A percentile compares a stretch with the other conserved stretches of the same genome.
phyloP scores from a whole-genome alignment of 2,113 vertebrate species.

The Pogonocichla stellata region DNA sequence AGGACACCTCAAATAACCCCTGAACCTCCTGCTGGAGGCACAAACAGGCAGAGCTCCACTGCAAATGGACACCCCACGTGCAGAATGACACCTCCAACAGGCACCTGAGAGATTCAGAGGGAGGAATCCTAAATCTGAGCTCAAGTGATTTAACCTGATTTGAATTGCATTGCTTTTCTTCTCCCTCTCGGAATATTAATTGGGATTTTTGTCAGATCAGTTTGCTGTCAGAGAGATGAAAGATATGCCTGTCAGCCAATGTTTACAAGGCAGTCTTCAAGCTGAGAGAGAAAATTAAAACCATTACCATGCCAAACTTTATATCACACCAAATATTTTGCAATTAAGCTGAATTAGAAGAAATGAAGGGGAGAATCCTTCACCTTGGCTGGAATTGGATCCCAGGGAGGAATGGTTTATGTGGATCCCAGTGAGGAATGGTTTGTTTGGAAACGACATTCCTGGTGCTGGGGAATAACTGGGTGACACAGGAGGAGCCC shows the following conservation, averaged over 20 bases:
- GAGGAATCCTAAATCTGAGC: not conserved
- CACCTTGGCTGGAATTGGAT: not conserved
- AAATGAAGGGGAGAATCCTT: not conserved
- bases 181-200: not conserved
- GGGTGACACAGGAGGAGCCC: not conserved
- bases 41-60: not conserved
- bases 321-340: not conserved
- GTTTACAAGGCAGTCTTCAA: not conserved
- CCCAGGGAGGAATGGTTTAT: too few relatives aligned
- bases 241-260: not conserved
- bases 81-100: not conserved
- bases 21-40: not conserved
- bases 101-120: not conserved
- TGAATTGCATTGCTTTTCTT: not conserved
- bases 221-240: not conserved
- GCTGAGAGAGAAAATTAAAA: slow-evolving; percentile 16
- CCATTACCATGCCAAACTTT: not conserved
- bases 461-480: not conserved
- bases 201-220: not conserved
- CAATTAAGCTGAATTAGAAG: slow-evolving; percentile 20
- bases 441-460: not conserved
- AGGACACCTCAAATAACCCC: not conserved
- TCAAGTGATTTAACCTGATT: not conserved
- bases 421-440: too few relatives aligned
- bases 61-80: not conserved